phyloP scores from a whole-genome alignment of 2,888 invertebrate genomes.

The Baccha elongata region DNA sequence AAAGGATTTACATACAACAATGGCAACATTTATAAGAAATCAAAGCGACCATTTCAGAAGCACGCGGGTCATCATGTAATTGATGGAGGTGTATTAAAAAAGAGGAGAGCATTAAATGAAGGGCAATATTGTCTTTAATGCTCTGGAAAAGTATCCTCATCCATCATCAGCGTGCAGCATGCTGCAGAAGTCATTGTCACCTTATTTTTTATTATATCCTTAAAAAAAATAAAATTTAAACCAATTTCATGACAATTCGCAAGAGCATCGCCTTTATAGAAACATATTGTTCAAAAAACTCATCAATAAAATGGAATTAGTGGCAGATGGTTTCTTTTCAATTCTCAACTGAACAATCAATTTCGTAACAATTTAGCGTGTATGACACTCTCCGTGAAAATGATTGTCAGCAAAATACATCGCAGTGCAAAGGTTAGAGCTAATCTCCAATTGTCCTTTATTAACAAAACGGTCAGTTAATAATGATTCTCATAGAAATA shows the following conservation, averaged over 20 bases:
- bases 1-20: no score
- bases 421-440: constrained; percentile 22
- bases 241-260: constrained; percentile 34
- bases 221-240: background rate
- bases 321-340: constrained; percentile 49
- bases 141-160: constrained; percentile 4
- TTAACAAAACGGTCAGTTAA: constrained; percentile 48
- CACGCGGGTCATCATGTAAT: background rate
- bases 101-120: background rate
- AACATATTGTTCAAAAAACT: constrained; percentile 38
- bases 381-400: constrained; percentile 49
- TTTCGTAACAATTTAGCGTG: constrained; percentile 59
- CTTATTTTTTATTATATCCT: background rate
- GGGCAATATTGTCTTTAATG: constrained; percentile 18
- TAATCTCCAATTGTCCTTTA: constrained; percentile 50
- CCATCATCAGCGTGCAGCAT: background rate
- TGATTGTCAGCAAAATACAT: constrained; percentile 22
- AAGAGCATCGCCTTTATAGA: background rate
- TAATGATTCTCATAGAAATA: constrained; percentile 36
- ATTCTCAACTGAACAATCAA: constrained; percentile 3
- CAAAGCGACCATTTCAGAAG: no score
- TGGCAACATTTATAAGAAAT: no score
- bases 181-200: constrained; percentile 1
- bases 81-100: background rate
- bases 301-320: constrained; percentile 67